Conservation (phyloP, 1,140 invertebrate genomes). For the Helicoverpa zea region DNA sequence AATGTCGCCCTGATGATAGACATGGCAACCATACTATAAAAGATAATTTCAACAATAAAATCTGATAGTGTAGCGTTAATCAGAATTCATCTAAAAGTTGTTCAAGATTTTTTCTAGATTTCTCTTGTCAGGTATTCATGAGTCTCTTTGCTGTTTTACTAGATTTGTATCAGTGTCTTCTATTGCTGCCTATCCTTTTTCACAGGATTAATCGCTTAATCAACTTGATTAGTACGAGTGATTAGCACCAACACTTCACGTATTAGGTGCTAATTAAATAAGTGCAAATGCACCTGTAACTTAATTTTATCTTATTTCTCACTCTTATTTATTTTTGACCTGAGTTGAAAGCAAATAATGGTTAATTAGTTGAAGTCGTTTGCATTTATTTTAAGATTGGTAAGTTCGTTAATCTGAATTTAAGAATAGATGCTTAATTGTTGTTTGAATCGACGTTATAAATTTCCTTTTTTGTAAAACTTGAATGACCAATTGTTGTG, state of each 20-base stretch:
- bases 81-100: too few species aligned
- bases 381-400: too few species aligned
- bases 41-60: too few species aligned
- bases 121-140: neutral
- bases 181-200: neutral
- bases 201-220: slow-evolving; percentile 19
- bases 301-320: neutral
- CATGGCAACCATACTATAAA: too few species aligned
- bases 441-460: neutral
- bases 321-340: neutral
- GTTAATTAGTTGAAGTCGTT: too few species aligned
- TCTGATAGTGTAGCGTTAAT: too few species aligned
- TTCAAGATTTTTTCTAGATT: too few species aligned
- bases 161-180: slow-evolving; percentile 10
- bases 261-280: slow-evolving; percentile 32
- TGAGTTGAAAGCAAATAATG: too few species aligned
- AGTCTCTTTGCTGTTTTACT: neutral
- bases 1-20: too few species aligned
- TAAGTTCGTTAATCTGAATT: too few species aligned
- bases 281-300: slow-evolving; percentile 28
- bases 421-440: too few species aligned
- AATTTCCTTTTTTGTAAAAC: neutral
- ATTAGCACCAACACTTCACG: neutral
- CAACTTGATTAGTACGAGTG: slow-evolving; percentile 16
- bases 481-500: slow-evolving; percentile 1